phyloP scores from a whole-genome alignment of 2,113 vertebrate species.

The Solenodon paradoxus region DNA sequence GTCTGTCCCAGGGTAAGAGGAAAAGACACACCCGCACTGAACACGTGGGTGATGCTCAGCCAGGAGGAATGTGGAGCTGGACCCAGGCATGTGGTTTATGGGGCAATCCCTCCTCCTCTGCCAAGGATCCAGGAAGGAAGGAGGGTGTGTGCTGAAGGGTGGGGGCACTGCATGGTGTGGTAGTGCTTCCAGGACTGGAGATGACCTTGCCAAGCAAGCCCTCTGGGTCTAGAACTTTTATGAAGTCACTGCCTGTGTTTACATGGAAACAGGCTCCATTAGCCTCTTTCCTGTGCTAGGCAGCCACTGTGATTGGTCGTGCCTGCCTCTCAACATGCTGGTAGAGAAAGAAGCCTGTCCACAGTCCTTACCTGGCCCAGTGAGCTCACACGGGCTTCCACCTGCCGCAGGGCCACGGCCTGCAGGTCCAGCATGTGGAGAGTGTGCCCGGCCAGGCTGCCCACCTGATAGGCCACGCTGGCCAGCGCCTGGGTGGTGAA shows the following conservation, averaged over 20 bases:
- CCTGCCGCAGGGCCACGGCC: slow-evolving; percentile 80
- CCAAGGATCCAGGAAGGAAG: slow-evolving; percentile 65
- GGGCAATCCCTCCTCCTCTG: background rate
- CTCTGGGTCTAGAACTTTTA: background rate
- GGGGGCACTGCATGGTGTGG: background rate
- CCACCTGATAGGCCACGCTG: slow-evolving; percentile 92
- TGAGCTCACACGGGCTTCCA: slow-evolving; percentile 86
- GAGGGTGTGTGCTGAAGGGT: background rate
- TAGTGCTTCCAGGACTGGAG: background rate
- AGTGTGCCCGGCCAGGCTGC: slow-evolving; percentile 85
- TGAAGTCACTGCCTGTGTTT: background rate
- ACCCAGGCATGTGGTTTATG: background rate
- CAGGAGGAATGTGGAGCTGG: background rate
- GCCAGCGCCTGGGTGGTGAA: slow-evolving; percentile 91
- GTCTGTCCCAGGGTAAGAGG: background rate
- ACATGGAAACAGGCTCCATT: background rate
- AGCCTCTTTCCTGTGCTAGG: background rate
- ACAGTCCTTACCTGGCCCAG: slow-evolving; percentile 84
- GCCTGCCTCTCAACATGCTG: background rate
- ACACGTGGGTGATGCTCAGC: background rate
- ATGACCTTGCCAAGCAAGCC: background rate
- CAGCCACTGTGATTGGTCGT: too few relatives aligned
- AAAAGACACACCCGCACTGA: background rate
- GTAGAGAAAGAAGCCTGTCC: background rate
- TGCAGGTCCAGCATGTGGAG: slow-evolving; percentile 90